Conservation (phyloP, 2,888 invertebrate genomes). For the Heliconius aoede region DNA sequence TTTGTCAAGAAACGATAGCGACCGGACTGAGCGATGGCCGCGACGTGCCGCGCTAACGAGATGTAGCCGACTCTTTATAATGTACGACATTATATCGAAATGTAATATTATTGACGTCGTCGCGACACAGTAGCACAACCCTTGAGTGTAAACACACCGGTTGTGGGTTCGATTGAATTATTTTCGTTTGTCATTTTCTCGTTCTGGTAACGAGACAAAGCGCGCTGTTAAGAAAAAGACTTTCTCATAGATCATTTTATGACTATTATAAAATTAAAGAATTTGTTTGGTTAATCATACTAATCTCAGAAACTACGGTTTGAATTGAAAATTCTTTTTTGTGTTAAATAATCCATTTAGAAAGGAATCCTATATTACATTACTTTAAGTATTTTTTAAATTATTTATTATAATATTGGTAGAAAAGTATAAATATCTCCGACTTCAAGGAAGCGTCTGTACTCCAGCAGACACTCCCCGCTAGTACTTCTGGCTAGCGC, state of each 20-base stretch:
- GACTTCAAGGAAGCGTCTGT: not conserved
- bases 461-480: not conserved
- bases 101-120: not conserved
- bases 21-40: slow-evolving; percentile 15
- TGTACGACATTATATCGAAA: not conserved
- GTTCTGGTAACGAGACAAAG: too few species aligned
- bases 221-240: too few species aligned
- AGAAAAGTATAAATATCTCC: not conserved
- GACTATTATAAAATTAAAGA: too few species aligned
- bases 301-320: too few species aligned
- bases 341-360: too few species aligned
- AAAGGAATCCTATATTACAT: too few species aligned
- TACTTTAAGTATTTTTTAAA: too few species aligned
- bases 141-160: not conserved
- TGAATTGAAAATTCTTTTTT: too few species aligned
- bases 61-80: slow-evolving; percentile 5
- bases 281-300: too few species aligned
- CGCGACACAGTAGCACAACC: not conserved
- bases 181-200: not conserved
- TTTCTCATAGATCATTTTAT: too few species aligned
- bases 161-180: not conserved
- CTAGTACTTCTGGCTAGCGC: not conserved
- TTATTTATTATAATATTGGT: not conserved
- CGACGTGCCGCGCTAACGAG: slow-evolving; percentile 14
- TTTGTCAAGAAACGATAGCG: slow-evolving; percentile 24